A percentile compares a stretch with the other conserved stretches of the same genome.
phyloP scores from a whole-genome alignment of 1,140 invertebrate genomes.

The Drosophila pseudoananassae region DNA sequence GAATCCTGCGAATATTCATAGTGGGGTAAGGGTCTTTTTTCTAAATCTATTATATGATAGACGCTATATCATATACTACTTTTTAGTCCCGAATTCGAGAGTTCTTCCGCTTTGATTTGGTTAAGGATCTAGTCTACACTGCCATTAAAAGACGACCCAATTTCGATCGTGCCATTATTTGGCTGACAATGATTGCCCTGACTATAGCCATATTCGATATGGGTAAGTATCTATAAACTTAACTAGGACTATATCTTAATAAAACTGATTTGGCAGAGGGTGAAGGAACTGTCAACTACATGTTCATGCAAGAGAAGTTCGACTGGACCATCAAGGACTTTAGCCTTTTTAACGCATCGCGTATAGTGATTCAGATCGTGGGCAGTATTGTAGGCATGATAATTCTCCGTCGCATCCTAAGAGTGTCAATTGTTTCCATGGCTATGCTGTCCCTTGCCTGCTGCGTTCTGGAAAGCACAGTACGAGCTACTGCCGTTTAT shows the following conservation, averaged over 20 bases:
- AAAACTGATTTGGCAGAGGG: constrained; percentile 62
- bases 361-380: constrained; percentile 84
- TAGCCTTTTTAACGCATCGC: constrained; percentile 85
- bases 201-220: constrained; percentile 86
- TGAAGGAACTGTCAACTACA: constrained; percentile 85
- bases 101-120: constrained; percentile 86
- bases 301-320: constrained; percentile 88
- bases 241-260: too few relatives aligned
- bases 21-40: constrained; percentile 44
- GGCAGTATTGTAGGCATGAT: constrained; percentile 85
- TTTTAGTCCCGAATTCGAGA: constrained; percentile 76
- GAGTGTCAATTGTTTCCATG: constrained; percentile 74
- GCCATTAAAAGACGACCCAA: constrained; percentile 87
- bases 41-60: not conserved
- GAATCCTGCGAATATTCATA: constrained; percentile 54
- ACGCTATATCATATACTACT: not conserved
- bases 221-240: constrained; percentile 34
- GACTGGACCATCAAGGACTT: constrained; percentile 88
- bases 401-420: constrained; percentile 85
- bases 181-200: constrained; percentile 86
- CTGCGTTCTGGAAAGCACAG: constrained; percentile 83
- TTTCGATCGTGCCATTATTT: constrained; percentile 86
- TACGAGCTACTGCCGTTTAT: constrained; percentile 85
- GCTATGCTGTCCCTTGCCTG: constrained; percentile 76
- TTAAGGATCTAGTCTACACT: constrained; percentile 87